These are phyloP conservation scores for Prochilodus magdalenae DNA, from an alignment of 2,113 vertebrate species.

Conservation along the genomic window DNA sequence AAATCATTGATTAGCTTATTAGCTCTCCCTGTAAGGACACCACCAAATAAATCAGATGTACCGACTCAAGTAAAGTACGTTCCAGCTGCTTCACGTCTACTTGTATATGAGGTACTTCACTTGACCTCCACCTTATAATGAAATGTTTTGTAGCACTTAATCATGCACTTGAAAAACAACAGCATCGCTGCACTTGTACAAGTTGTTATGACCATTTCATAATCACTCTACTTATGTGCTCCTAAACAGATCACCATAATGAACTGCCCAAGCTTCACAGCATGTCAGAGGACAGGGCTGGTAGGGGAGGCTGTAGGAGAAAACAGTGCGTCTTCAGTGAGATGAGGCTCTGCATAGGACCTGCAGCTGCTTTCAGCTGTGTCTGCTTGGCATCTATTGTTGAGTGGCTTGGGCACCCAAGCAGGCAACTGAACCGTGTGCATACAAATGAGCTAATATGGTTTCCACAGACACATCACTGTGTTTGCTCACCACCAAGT, in stretches of 20 bases:
- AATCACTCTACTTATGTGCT: no score
- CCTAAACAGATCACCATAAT: neutral
- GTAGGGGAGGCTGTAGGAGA: conserved; percentile 7
- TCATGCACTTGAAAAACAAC: no score
- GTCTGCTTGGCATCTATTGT: conserved; percentile 17
- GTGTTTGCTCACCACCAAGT: conserved; percentile 26
- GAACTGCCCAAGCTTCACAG: neutral
- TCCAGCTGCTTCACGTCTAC: neutral
- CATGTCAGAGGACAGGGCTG: neutral
- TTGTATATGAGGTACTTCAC: neutral
- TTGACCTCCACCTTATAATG: neutral
- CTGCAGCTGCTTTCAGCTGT: neutral
- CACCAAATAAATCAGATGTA: conserved; percentile 1
- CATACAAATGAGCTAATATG: conserved; percentile 42
- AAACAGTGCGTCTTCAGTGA: conserved; percentile 26
- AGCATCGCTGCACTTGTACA: no score
- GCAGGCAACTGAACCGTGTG: conserved; percentile 15
- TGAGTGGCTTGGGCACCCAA: conserved; percentile 12
- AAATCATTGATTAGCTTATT: neutral
- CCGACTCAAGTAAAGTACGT: neutral
- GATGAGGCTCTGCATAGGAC: conserved; percentile 2
- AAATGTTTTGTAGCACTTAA: neutral
- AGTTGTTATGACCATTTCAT: no score
- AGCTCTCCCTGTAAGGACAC: neutral
- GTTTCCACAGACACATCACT: conserved; percentile 20